Evolutionary conservation across 2,113 vertebrate genomes (phyloP), one percentile per base, ranked within the genome.

Genomic region (Halichoeres trimaculatus): DNA sequence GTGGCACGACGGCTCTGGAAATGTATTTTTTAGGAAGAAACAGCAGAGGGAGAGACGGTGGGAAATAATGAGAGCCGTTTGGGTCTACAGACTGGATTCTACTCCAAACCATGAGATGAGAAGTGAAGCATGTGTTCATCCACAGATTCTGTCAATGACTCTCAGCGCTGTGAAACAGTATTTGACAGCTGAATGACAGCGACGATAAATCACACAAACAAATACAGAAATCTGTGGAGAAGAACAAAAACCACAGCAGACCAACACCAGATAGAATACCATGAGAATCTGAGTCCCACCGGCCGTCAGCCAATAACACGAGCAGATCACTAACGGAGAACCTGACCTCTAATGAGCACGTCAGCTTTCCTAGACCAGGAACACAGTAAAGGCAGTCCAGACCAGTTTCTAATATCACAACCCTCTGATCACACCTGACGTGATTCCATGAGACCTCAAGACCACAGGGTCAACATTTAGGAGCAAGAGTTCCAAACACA

Each of bases 141-240:
- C 43, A 6, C 16, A 45, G 43, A 7, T 14, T 58, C 22, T 74
- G 61, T 62, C 63, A 43, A 3, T 62, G 60, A 59, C 38, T 50
- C 19, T 17, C 41, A 26, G 56, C 48, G 13, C 55, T n/a, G 47
- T 67, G 30, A 76, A 84, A 80, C 36, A 47, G 16, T 41, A 66
- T 74, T 45, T 62, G 69, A 65, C 53, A 60, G 53, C 0, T 76
- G 78, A 75, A 52, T 68, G 70, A 80, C 73, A 63, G 34, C 1
- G 8, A 58, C 63, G 65, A 70, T 23, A 74, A 50, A 73, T 68
- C 40, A 40, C 38, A 40, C 52, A 66, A 47, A 61, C 36, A 45
- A 64, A 47, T 47, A 16, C 54, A 43, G 23, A 14, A 11, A 14
- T 57, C 57, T 24, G n/a, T 5, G 0, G n/a, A 16, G 30, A 53